Conservation (phyloP, 2,113 vertebrate species). For the Odocoileus virginianus region DNA sequence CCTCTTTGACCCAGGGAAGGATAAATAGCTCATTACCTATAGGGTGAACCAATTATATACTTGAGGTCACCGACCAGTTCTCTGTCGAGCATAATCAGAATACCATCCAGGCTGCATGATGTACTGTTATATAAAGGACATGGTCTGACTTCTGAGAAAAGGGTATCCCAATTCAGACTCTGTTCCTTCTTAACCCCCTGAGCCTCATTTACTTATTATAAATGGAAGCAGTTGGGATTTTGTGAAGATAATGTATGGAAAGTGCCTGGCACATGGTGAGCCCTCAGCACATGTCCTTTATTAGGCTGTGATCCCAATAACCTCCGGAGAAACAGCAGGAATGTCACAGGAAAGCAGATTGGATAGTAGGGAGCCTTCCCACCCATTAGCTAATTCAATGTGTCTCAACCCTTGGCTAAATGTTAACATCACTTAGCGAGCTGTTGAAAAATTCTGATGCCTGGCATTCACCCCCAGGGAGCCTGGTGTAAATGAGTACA, state of each 20-base stretch:
- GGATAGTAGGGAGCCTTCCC: background rate
- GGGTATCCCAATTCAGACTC: fast-evolving
- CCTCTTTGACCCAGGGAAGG: background rate
- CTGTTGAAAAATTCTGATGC: background rate
- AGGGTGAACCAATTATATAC: background rate
- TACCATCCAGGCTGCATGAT: background rate
- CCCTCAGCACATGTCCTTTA: background rate
- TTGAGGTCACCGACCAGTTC: background rate
- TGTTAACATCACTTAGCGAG: background rate
- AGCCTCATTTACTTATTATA: background rate
- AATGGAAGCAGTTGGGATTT: too few relatives aligned
- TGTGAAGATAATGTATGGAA: background rate
- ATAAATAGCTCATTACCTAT: background rate
- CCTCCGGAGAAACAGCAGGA: background rate
- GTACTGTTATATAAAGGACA: background rate
- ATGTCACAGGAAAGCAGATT: background rate
- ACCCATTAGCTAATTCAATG: background rate
- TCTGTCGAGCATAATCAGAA: background rate
- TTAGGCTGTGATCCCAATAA: background rate
- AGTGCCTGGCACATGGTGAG: background rate
- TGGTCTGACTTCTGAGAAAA: background rate
- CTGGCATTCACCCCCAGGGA: background rate
- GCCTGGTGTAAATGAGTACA: background rate
- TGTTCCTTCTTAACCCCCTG: background rate
- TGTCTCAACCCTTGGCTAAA: background rate